These are phyloP conservation scores for Musca domestica DNA, from an alignment of 1,140 invertebrate species.

Conservation along the genomic window DNA sequence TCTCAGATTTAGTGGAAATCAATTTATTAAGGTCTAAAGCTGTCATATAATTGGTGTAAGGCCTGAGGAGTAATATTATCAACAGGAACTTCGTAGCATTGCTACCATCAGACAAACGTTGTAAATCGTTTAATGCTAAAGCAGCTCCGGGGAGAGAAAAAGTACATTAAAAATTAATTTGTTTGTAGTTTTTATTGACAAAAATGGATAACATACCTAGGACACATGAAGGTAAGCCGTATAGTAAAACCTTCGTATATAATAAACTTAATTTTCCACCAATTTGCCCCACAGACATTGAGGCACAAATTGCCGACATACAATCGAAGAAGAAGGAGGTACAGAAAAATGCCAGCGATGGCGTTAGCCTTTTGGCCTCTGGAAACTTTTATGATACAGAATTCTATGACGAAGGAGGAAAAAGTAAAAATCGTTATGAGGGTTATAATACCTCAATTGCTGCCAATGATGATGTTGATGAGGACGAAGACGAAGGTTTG, in stretches of 20 bases:
- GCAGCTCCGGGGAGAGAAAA: neutral
- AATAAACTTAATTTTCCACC: conserved; percentile 31
- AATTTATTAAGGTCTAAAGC: too few species aligned
- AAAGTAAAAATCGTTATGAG: conserved; percentile 74
- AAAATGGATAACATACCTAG: conserved; percentile 73
- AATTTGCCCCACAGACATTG: conserved; percentile 85
- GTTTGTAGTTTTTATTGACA: too few species aligned
- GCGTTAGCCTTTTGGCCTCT: conserved; percentile 84
- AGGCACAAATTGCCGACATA: conserved; percentile 87
- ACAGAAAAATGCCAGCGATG: conserved; percentile 60
- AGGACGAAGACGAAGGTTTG: conserved; percentile 75
- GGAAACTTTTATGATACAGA: conserved; percentile 86
- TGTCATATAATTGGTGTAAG: too few species aligned
- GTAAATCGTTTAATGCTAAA: neutral
- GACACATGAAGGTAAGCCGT: conserved; percentile 71
- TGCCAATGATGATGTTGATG: conserved; percentile 86
- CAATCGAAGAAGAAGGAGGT: conserved; percentile 83
- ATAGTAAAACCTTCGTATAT: neutral
- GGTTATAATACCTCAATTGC: conserved; percentile 96
- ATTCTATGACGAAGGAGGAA: conserved; percentile 77
- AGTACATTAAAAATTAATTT: neutral
- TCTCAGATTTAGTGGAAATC: too few species aligned
- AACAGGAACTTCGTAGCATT: too few species aligned
- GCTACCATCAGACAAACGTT: neutral
- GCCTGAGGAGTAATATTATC: too few species aligned